Conservation (phyloP, 2,888 invertebrate species). For the Leptinotarsa peninsularis region DNA sequence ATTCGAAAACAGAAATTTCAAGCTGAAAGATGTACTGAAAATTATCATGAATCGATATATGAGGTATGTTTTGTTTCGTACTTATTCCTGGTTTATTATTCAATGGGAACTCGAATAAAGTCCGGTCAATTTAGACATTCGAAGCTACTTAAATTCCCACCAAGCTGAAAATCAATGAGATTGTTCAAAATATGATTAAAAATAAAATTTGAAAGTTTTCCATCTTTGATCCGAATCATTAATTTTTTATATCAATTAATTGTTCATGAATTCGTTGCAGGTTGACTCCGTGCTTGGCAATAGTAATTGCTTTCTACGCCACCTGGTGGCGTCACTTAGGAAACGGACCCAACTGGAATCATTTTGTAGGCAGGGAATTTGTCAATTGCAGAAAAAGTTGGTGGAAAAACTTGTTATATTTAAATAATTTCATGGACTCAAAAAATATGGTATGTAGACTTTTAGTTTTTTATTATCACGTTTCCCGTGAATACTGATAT, state of each 20-base stretch:
- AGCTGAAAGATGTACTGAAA: slow-evolving; percentile 40
- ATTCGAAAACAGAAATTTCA: slow-evolving; percentile 44
- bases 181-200: no score
- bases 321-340: slow-evolving; percentile 53
- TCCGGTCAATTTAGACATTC: no score
- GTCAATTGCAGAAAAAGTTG: slow-evolving; percentile 54
- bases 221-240: no score
- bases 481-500: background rate
- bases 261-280: slow-evolving; percentile 45
- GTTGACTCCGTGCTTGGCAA: slow-evolving; percentile 51
- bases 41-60: slow-evolving; percentile 52
- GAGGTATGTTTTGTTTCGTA: slow-evolving; percentile 14
- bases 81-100: no score
- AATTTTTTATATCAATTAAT: background rate
- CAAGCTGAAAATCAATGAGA: no score
- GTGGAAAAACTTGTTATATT: slow-evolving; percentile 56
- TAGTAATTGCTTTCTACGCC: slow-evolving; percentile 50
- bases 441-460: slow-evolving; percentile 51
- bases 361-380: slow-evolving; percentile 51
- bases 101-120: no score
- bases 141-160: no score
- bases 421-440: slow-evolving; percentile 53
- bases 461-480: background rate
- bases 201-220: no score
- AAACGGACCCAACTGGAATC: slow-evolving; percentile 55